phyloP scores from a whole-genome alignment of 2,113 vertebrate genomes.

The Poeciliopsis prolifica region DNA sequence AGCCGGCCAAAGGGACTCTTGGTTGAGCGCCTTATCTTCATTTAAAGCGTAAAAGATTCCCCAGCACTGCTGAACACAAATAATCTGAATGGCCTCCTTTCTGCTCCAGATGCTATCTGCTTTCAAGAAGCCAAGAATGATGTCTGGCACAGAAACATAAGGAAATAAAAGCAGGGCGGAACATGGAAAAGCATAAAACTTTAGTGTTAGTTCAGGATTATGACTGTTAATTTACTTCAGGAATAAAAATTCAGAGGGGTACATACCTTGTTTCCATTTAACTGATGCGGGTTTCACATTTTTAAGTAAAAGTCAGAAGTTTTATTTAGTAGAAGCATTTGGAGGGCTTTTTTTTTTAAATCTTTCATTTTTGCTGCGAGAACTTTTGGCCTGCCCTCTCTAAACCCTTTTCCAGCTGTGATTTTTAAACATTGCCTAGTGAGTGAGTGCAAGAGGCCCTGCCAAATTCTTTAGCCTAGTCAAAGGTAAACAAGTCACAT shows the following conservation, averaged over 20 bases:
- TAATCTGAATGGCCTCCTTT: constrained; percentile 25
- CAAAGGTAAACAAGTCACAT: constrained; percentile 64
- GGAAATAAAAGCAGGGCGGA: background rate
- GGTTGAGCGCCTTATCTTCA: constrained; percentile 47
- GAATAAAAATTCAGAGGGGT: constrained; percentile 2
- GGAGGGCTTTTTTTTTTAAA: constrained; percentile 9
- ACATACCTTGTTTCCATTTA: constrained; percentile 6
- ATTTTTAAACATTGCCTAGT: constrained; percentile 37
- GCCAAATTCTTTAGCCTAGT: constrained; percentile 48
- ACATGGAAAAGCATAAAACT: constrained; percentile 18
- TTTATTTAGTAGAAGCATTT: constrained; percentile 19
- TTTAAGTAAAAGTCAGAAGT: constrained; percentile 14
- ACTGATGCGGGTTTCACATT: background rate
- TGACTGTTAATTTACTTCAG: constrained; percentile 22
- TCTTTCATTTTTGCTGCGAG: background rate
- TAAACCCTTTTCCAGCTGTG: constrained; percentile 38
- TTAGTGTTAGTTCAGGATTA: constrained; percentile 19
- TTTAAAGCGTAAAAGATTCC: constrained; percentile 55
- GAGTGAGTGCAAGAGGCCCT: constrained; percentile 42
- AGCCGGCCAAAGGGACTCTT: constrained; percentile 44
- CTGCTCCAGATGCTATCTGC: constrained; percentile 51
- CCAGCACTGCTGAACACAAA: constrained; percentile 34
- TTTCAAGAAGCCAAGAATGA: constrained; percentile 39
- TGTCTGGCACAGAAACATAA: constrained; percentile 18
- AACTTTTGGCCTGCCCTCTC: constrained; percentile 1